Conservation (phyloP, 2,888 invertebrate genomes). For the Euclidia mi region DNA sequence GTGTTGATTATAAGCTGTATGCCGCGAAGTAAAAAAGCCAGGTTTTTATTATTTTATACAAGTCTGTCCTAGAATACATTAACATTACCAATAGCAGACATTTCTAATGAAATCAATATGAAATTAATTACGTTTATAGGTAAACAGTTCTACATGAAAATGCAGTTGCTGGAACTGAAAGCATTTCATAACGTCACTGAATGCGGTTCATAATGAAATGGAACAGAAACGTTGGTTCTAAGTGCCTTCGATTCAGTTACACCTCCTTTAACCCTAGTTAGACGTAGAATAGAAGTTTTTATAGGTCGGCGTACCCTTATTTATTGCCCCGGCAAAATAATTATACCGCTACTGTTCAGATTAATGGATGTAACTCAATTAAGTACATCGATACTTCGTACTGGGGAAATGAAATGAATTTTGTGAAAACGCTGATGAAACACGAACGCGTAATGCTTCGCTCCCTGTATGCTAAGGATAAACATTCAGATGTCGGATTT, state of each 20-base stretch:
- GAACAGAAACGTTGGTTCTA: conserved; percentile 55
- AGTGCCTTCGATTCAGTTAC: conserved; percentile 65
- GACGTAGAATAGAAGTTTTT: conserved; percentile 51
- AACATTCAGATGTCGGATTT: conserved; percentile 39
- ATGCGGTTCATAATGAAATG: conserved; percentile 70
- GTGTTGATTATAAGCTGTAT: too few species aligned
- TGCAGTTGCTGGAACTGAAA: conserved; percentile 68
- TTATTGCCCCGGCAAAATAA: conserved; percentile 49
- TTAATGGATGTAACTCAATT: conserved; percentile 32
- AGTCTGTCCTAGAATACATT: too few species aligned
- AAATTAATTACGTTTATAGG: too few species aligned
- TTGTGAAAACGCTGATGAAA: conserved; percentile 31
- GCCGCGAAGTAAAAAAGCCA: too few species aligned
- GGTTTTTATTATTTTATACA: too few species aligned
- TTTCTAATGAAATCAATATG: too few species aligned
- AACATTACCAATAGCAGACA: too few species aligned
- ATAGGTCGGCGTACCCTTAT: conserved; percentile 42
- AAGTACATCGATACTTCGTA: conserved; percentile 27
- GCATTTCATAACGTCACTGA: conserved; percentile 68
- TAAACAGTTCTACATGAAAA: too few species aligned
- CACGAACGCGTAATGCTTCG: conserved; percentile 23
- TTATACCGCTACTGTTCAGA: conserved; percentile 32
- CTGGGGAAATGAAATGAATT: conserved; percentile 30
- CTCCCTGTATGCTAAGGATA: conserved; percentile 28
- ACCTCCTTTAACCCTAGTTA: conserved; percentile 45